Conservation (phyloP, 2,797 vertebrate genomes). For the Eulemur rubriventer region DNA sequence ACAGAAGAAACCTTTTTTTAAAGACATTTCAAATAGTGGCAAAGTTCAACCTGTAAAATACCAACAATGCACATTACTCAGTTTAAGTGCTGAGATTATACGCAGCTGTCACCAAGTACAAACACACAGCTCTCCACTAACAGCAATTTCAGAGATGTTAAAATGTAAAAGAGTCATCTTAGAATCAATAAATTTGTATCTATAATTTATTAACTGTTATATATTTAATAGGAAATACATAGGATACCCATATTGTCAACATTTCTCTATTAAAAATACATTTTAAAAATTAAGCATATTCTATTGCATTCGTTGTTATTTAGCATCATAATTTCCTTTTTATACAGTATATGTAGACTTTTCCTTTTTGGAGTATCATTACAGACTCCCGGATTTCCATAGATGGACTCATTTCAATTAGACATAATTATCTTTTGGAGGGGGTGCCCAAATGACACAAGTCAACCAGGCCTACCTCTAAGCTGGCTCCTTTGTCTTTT, state of each 20-base stretch:
- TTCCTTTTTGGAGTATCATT: neutral
- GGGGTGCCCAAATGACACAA: neutral
- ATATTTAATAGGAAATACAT: neutral
- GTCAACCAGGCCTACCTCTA: neutral
- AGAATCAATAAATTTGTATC: neutral
- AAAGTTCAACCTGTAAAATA: slow-evolving; percentile 30
- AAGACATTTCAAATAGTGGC: neutral
- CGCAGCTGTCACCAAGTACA: neutral
- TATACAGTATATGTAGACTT: neutral
- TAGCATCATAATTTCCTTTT: neutral
- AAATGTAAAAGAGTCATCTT: neutral
- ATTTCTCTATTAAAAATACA: neutral
- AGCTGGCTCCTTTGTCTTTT: neutral
- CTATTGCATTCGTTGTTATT: neutral
- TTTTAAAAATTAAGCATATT: neutral
- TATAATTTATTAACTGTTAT: neutral
- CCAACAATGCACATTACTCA: neutral
- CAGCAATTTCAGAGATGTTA: neutral
- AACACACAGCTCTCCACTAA: neutral
- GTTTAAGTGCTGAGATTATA: neutral
- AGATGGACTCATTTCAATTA: neutral
- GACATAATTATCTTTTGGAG: neutral
- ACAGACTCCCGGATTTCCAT: neutral
- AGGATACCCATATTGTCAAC: neutral
- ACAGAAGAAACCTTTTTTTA: neutral